Base-by-base conservation (phyloP, 2,888 invertebrate species). In the Hirtodrosophila duncani region DNA sequence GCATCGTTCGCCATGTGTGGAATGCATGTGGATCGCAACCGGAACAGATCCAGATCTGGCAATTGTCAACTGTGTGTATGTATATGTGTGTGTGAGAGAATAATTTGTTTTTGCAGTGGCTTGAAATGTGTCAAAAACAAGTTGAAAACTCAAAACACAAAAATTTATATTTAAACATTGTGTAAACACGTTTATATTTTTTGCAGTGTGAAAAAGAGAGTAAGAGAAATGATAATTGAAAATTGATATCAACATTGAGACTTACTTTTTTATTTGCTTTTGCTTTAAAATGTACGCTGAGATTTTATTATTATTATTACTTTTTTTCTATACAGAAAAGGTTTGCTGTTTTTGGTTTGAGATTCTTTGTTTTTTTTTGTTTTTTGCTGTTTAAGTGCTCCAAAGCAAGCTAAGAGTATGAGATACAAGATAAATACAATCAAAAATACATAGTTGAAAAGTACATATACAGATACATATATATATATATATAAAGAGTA, bases 361-460 rank as follows among this genome's bases (percentile, higher is more conserved):
- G 53, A 60, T 55, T 68, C 38, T 63, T 72, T 63, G 63, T 58
- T 57, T 39, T 34, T 44, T 46, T 53, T 61, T 69, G 41, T 77
- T 69, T 71, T 24, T 72, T 81, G 83, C 71, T 77, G 82, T 81
- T 83, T 83, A 75, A 82, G 86, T 86, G 86, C 86, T 86, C 86
- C 85, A 86, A 85, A 85, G 85, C 86, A 85, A 86, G 85, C 85
- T 85, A 85, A 83, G 81, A 79, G 81, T 85, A 85, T 84, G 85
- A 86, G 81, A 86, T 84, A 84, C 81, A 85, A 82, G 81, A 85
- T 83, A 79, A 60, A 74, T 75, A 83, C 67, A 82, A 69, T 82
- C 67, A 81, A 79, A n/a, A 82, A 69, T 74, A 74, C 80, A 63
- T 66, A 77, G 70, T 77, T 67, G 67, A 77, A 61, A 46, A 65